Base-by-base conservation (phyloP, 2,113 vertebrate species). In the Mirza zaza region DNA sequence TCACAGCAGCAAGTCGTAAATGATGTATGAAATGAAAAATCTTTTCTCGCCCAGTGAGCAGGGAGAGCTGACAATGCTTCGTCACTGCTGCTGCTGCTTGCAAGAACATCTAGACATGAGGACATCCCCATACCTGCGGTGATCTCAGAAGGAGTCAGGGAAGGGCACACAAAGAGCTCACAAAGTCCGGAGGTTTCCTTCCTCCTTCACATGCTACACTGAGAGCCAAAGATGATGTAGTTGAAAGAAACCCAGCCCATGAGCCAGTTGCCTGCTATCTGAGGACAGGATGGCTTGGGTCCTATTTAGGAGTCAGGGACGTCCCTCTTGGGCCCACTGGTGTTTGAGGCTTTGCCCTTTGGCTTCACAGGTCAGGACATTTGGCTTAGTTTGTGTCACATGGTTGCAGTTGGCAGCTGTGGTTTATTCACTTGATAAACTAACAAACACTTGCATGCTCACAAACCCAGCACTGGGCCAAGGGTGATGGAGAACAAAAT, bases 21-120 rank as follows among this genome's bases (percentile, higher is more conserved):
- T 99, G 98, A 98, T 98, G 98, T 98, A 98, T 98, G 98, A 99
- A 99, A 98, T 99, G 98, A 98, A 98, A 98, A 98, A 98, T 98
- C 97, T 98, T 97, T 98, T 98, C 98, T 98, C 65, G n/a, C 86
- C 93, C 98, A 98, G 94, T 90, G 96, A 98, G 95, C 97, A 97
- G 96, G 80, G 97, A 95, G 97, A 94, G 96, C 98, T 91, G 98
- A 97, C 90, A 87, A 92, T 90, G 86, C 97, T 95, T 96, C 90
- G 94, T 98, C 97, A 75, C 92, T 94, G 57, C 20, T 79, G 95
- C 87, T 90, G 81, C 95, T 71, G 52, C 97, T 93, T 92, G 93
- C 85, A 87, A 1, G 59, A 87, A 89, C 92, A 83, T 94, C 67
- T 92, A 15, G 67, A 87, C 52, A 63, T 48, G 11, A 75, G 86